phyloP scores from a whole-genome alignment of 2,888 invertebrate species.

The Arctia plantaginis region DNA sequence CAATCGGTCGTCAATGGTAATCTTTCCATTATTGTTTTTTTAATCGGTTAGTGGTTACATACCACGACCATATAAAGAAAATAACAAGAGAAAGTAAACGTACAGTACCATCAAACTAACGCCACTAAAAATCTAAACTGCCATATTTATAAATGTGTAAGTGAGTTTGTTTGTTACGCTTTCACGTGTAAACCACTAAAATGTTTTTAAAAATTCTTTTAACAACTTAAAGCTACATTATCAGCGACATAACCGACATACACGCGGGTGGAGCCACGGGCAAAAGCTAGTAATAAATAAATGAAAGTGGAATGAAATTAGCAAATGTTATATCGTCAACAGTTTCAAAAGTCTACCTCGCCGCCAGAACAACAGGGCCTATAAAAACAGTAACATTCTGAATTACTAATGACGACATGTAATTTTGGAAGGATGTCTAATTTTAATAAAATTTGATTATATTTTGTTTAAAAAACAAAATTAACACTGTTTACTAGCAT shows the following conservation, averaged over 20 bases:
- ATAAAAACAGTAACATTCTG: background rate
- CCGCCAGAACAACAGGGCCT: conserved; percentile 2
- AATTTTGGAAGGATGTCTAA: background rate
- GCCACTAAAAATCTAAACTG: background rate
- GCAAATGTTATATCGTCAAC: background rate
- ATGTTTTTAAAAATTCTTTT: too few relatives aligned
- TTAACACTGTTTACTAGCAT: too few relatives aligned
- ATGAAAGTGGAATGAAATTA: background rate
- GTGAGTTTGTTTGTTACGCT: too few relatives aligned
- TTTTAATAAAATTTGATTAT: background rate
- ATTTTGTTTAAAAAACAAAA: background rate
- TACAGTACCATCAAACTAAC: background rate
- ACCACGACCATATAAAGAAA: background rate
- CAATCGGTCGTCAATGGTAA: too few relatives aligned
- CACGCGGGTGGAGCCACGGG: too few relatives aligned
- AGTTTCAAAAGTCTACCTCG: background rate
- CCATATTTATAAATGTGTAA: too few relatives aligned
- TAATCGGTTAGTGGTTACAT: too few relatives aligned
- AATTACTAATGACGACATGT: background rate
- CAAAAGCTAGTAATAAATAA: too few relatives aligned
- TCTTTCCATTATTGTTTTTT: too few relatives aligned
- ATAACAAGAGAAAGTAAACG: background rate
- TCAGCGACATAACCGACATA: too few relatives aligned
- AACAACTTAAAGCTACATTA: too few relatives aligned
- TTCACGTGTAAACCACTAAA: too few relatives aligned